Evolutionary conservation across 2,888 invertebrate genomes (phyloP).

Genomic region (Drosophila mercatorum): DNA sequence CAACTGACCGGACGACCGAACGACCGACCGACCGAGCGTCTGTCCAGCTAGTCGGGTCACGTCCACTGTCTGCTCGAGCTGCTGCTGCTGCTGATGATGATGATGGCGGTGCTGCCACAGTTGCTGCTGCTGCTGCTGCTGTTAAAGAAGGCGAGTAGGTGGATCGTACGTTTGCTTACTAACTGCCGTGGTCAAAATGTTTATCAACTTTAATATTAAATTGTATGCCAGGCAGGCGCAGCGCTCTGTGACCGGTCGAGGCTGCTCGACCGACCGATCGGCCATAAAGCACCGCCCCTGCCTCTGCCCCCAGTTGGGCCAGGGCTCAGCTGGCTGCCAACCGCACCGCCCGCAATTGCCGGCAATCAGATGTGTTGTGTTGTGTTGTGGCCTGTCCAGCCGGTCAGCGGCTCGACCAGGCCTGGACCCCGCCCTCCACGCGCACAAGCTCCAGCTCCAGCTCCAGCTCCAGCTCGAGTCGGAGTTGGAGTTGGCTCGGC

Average conservation of each 20-base stretch:
- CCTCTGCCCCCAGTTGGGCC: neutral
- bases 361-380: slow-evolving; percentile 70
- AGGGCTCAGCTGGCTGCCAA: slow-evolving; percentile 54
- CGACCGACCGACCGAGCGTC: neutral
- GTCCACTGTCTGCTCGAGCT: slow-evolving; percentile 54
- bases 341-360: slow-evolving; percentile 65
- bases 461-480: neutral
- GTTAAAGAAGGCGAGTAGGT: slow-evolving; percentile 83
- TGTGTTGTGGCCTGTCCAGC: slow-evolving; percentile 60
- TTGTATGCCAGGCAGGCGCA: slow-evolving; percentile 67
- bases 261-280: slow-evolving; percentile 15
- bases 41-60: slow-evolving; percentile 62
- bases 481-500: slow-evolving; percentile 11
- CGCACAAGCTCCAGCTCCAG: slow-evolving; percentile 4
- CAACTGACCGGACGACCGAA: slow-evolving; percentile 23
- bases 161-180: slow-evolving; percentile 85
- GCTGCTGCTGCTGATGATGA: slow-evolving; percentile 63
- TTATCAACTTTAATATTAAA: slow-evolving; percentile 84
- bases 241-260: slow-evolving; percentile 54
- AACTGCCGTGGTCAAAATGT: slow-evolving; percentile 83
- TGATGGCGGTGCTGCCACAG: slow-evolving; percentile 49
- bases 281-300: slow-evolving; percentile 59
- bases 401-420: slow-evolving; percentile 32
- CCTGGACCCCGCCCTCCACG: slow-evolving; percentile 34
- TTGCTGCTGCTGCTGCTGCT: slow-evolving; percentile 66